Base-by-base conservation (phyloP, 2,113 vertebrate genomes). In the Rhodinocichla rosea region DNA sequence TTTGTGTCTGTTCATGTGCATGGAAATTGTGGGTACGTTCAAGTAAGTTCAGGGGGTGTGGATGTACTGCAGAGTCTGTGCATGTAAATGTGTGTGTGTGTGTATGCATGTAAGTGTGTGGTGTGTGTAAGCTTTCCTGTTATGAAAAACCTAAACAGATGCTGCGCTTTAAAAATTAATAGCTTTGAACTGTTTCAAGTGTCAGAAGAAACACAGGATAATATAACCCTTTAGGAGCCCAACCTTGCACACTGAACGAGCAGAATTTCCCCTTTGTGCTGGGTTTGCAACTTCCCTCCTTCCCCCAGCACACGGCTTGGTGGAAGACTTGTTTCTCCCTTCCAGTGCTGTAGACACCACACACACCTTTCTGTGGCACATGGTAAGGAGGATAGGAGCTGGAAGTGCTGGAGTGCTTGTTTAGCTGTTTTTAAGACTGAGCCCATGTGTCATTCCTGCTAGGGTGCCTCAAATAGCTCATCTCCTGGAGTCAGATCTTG, bases 81-180 rank as follows among this genome's bases (percentile, higher is more conserved):
- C 83, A 87, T 92, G 32, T 75, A 69, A 83, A 84, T n/a, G 69
- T 90, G 91, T 0, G 57, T 3, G 5, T 2, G 4, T 15, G 42
- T 89, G 83, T 74, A 27, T 92, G 70, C 2, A 13, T 94, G 92
- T 93, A 55, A 85, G 94, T 84, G 97, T 90, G 75, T 71, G 86
- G 74, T 90, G 96, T 76, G 89, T 76, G 89, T 35, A 26, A 92
- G 92, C 95, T 95, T 95, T 95, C 95, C 95, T 94, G 92, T 96
- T 92, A 24, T 10, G 64, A 96, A 96, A 96, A 97, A 91, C 82
- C 97, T 94, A 90, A 95, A 96, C 98, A 98, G 98, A 98, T 98
- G 98, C 98, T 94, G 75, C 26, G 94, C 96, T 97, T 98, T 98
- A 98, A 98, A 98, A 98, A 98, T 98, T 98, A 96, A 98, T 98